Evolutionary conservation across 2,113 vertebrate species (phyloP), one percentile per base, ranked within the genome.

Genomic region (Megaceryle maxima): DNA sequence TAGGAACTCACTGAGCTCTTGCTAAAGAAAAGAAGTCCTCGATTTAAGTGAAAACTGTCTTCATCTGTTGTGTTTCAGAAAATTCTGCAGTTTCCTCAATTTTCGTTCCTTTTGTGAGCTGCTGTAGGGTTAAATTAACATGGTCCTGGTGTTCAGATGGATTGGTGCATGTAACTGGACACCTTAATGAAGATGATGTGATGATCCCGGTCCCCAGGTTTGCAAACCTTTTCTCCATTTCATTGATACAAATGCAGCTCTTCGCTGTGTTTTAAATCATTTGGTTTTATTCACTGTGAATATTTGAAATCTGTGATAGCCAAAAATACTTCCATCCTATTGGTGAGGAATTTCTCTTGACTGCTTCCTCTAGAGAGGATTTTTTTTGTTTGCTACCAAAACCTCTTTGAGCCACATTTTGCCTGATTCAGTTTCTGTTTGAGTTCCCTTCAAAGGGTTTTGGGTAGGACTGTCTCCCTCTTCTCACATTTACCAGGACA

Each of bases 131-230:
- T 51, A 51, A 51, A 51, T 25, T 48, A 28, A 28, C 31, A 3
- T 21, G 14, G 37, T 69, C 18, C 35, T 17, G 43, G 18, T 37
- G 33, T 50, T 59, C n/a, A 60, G 55, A 6, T 25, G 44, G 41
- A 19, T 51, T 31, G 11, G 7, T 37, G 48, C 18, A 59, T 26
- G 4, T 16, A 44, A 17, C 24, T 29, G 10, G 35, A 15, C 22
- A 37, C 41, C 55, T 35, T 28, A 31, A 29, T 8, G n/a, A n/a
- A 57, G 31, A 11, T 31, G 31, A 35, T 25, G 33, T 33, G 19
- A 21, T 21, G 33, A 50, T 55, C 13, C 48, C 0, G 0, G 11
- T 56, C 31, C 21, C 37, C 39, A 51, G 28, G 35, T 53, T 25
- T 70, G 37, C 56, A 64, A 76, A 73, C 16, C 22, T 69, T 59